phyloP scores from a whole-genome alignment of 1,140 invertebrate genomes.

The Lanistes nyassanus region DNA sequence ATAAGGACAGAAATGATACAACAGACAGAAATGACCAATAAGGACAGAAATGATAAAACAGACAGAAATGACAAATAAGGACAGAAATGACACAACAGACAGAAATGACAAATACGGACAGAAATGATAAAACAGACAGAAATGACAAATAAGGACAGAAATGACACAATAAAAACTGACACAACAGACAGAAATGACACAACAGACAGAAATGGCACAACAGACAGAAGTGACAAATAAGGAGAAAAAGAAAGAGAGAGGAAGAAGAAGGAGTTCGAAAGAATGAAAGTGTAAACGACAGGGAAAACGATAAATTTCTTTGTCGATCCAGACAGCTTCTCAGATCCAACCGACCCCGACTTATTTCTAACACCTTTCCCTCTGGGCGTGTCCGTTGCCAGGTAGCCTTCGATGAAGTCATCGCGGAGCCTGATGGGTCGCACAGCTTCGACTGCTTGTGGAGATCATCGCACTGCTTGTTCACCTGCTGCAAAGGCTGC shows the following conservation, averaged over 20 bases:
- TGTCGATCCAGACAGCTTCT: background rate
- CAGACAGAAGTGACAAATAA: background rate
- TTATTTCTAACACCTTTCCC: no score
- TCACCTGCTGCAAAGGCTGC: conserved; percentile 74
- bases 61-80: background rate
- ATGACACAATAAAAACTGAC: background rate
- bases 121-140: background rate
- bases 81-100: background rate
- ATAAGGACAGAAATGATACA: no score
- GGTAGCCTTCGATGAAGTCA: conserved; percentile 76
- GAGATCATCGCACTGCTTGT: conserved; percentile 76
- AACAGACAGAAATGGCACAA: background rate
- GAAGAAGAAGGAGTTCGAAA: no score
- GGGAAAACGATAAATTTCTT: background rate
- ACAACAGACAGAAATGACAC: no score
- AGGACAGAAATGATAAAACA: no score
- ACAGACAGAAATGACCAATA: no score
- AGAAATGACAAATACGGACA: background rate
- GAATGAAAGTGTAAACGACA: no score
- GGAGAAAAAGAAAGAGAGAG: background rate
- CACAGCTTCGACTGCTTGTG: conserved; percentile 79
- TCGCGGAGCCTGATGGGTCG: conserved; percentile 80
- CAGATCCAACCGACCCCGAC: background rate
- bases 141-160: background rate
- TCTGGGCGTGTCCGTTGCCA: conserved; percentile 4